Base-by-base conservation (phyloP, 2,888 invertebrate species). In the Habroteleia sp. region DNA sequence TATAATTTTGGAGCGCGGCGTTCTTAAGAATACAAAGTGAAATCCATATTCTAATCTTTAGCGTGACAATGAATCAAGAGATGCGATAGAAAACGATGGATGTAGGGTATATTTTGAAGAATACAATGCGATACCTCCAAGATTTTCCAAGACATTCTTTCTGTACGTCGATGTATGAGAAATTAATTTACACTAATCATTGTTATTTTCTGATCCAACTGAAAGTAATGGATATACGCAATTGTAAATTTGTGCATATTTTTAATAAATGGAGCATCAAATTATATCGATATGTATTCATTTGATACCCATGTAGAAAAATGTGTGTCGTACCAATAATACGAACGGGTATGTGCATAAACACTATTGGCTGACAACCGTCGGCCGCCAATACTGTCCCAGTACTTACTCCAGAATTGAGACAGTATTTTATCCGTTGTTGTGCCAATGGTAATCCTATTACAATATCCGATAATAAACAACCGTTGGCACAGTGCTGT, bases 191-290 rank as follows among this genome's bases (percentile, higher is more conserved):
- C 10, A 39, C 52, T 20, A 60, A 60, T 37, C 52, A 60, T 35
- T 33, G 63, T 65, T 48, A 50, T 58, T 50, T 80, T 84, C 79
- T 81, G 84, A 76, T 84, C 80, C 79, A 83, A 78, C 79, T 85
- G 87, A 87, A 88, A 88, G 85, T 87, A 85, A 85, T 81, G 82
- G 79, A 83, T 63, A 84, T 83, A 84, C 82, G 82, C 81, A 78
- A 84, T 84, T 79, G 83, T 86, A 84, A 86, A 86, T 83, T 85
- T 87, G 82, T 84, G 86, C 81, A 87, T 88, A 88, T 88, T 88
- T 88, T 88, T 88, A 87, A 88, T 87, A 87, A 87, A 88, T 87
- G 86, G 87, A 87, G 82, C 81, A 81, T 84, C 20, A 65, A 62
- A 60, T 56, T 50, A 62, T 46, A 33, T 29, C 17, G 3, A 6